phyloP scores from a whole-genome alignment of 2,797 vertebrate genomes.

The Carduelis carduelis region DNA sequence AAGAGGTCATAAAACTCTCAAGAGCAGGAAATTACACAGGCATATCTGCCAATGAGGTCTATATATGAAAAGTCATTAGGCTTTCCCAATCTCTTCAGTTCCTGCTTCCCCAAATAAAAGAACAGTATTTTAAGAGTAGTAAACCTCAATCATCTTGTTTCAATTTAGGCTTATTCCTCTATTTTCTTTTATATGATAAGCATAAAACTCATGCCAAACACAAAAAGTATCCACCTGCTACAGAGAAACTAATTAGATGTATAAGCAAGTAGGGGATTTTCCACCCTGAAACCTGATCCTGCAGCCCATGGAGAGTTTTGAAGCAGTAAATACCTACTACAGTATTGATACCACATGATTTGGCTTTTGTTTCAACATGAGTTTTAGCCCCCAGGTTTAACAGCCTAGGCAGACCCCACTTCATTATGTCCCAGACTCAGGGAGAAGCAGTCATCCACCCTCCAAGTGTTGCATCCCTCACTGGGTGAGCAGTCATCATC shows the following conservation, averaged over 20 bases:
- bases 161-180: slow-evolving; percentile 13
- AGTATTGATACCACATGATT: neutral
- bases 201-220: neutral
- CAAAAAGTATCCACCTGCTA: slow-evolving; percentile 6
- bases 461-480: neutral
- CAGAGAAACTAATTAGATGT: neutral
- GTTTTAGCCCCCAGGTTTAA: neutral
- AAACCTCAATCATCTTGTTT: neutral
- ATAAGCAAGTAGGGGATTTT: neutral
- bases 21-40: slow-evolving; percentile 49
- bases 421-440: neutral
- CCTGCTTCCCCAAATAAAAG: neutral
- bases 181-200: neutral
- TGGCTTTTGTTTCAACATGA: neutral
- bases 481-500: neutral
- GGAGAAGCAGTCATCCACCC: neutral
- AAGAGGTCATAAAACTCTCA: slow-evolving; percentile 46
- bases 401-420: neutral
- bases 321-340: neutral
- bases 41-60: neutral
- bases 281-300: neutral
- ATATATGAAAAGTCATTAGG: slow-evolving; percentile 41
- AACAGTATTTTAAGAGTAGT: neutral
- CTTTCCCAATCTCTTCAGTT: neutral
- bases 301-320: neutral